These are phyloP conservation scores for Blastobasis adustella DNA, from an alignment of 2,888 invertebrate species.

Conservation along the genomic window DNA sequence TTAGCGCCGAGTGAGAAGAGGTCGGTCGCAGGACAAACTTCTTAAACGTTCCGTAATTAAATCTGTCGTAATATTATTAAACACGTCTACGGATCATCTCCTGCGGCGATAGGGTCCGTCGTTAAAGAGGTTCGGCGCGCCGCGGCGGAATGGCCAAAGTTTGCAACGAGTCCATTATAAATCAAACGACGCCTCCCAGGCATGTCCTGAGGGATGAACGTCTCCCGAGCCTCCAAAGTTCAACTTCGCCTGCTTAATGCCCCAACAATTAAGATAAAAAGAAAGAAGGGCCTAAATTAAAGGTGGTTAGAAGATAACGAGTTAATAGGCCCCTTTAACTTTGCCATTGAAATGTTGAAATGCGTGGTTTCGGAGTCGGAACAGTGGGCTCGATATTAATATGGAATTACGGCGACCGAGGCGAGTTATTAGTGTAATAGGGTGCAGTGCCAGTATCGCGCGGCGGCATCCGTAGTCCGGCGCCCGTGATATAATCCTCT, in stretches of 20 bases:
- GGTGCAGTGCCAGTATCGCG: slow-evolving; percentile 10
- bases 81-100: slow-evolving; percentile 73
- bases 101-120: slow-evolving; percentile 69
- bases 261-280: slow-evolving; percentile 75
- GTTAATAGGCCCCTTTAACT: slow-evolving; percentile 62
- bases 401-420: too few species aligned
- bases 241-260: slow-evolving; percentile 69
- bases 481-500: slow-evolving; percentile 36
- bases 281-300: slow-evolving; percentile 71
- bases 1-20: too few species aligned
- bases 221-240: slow-evolving; percentile 61
- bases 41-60: slow-evolving; percentile 71
- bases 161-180: slow-evolving; percentile 75
- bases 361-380: slow-evolving; percentile 15
- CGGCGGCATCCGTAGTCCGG: slow-evolving; percentile 23
- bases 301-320: slow-evolving; percentile 73
- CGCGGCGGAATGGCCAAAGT: slow-evolving; percentile 69
- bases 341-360: slow-evolving; percentile 34
- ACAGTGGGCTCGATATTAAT: slow-evolving; percentile 2
- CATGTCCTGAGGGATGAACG: slow-evolving; percentile 71
- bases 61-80: slow-evolving; percentile 74
- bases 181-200: slow-evolving; percentile 73
- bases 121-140: slow-evolving; percentile 45
- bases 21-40: slow-evolving; percentile 26
- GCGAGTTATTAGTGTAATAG: slow-evolving; percentile 1